Base-by-base conservation (phyloP, 1,140 invertebrate species). In the Episyrphus balteatus region DNA sequence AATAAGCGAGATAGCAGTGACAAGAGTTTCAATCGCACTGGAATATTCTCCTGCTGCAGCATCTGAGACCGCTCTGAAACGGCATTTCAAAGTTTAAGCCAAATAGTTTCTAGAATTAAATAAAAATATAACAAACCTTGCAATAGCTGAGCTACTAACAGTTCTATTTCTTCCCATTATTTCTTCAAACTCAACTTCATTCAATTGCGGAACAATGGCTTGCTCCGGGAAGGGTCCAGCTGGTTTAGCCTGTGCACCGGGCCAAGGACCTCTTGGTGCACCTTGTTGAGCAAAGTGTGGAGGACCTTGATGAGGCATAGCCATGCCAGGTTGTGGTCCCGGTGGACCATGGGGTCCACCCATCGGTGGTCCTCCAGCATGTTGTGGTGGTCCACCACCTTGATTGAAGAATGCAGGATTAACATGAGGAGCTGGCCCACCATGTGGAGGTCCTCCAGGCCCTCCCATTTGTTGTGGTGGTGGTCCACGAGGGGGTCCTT, bases 1-100 rank as follows among this genome's bases (percentile, higher is more conserved):
- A 50, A 99, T 99, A 15, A 99, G 73, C 5, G 93, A 97, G 55
- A 99, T 98, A 2, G 96, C 96, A 1, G 96, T 99, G 5, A 97
- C 92, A 48, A 99, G 72, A 6, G 96, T 99, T 72, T 99, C 95
- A 59, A 99, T 97, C 40, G 96, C 96, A 70, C 89, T 93, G 0
- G 89, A 88, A 73, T 92, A 97, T 72, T 99, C 95, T 12, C 92
- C 92, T 47, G 89, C 88, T 21, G 93, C 92, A 2, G 96, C 96
- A 74, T 99, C 96, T 33, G 92, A 90, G 12, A 99, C 93, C 12
- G 96, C 96, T 51, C 95, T 75, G 40, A 14, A 42, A 18, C 32
- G 36, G 12, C 13, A 44, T n/a, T 8, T 40, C 9, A 45, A 26
- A 21, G 2, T 44, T 34, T 2, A 40, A 7, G 11, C 19, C 0